Evolutionary conservation across 2,888 invertebrate genomes (phyloP).

Genomic region (Eupeodes latifasciatus): DNA sequence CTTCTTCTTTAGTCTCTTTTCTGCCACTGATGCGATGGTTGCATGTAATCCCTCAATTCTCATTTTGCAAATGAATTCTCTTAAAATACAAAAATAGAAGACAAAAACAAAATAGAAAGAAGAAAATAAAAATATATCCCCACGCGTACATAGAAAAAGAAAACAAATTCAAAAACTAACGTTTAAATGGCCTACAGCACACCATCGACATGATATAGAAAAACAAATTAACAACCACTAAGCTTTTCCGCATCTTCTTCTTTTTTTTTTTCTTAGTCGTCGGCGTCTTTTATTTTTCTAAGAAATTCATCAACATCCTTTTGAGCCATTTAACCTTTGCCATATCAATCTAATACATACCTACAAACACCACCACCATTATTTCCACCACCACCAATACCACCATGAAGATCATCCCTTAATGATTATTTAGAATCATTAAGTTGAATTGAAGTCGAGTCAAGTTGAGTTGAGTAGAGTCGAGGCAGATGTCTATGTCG

Average conservation of each 20-base stretch:
- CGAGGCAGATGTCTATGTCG: conserved; percentile 34
- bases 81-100: not conserved
- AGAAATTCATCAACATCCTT: conserved; percentile 69
- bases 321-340: conserved; percentile 71
- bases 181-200: conserved; percentile 6
- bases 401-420: conserved; percentile 42
- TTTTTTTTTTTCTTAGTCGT: not conserved
- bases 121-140: not conserved
- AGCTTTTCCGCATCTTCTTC: conserved; percentile 19
- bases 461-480: not conserved
- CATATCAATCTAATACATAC: conserved; percentile 54
- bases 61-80: not conserved
- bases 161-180: conserved; percentile 14
- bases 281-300: not conserved
- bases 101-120: not conserved
- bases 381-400: not conserved
- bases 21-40: not conserved
- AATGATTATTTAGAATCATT: conserved; percentile 71
- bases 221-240: conserved; percentile 54
- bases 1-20: too few species aligned
- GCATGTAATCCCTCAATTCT: not conserved
- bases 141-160: too few species aligned
- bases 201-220: conserved; percentile 13
- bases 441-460: conserved; percentile 68
- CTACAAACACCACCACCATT: not conserved